Conservation (phyloP, 2,113 vertebrate genomes). For the Eulacestoma nigropectus region DNA sequence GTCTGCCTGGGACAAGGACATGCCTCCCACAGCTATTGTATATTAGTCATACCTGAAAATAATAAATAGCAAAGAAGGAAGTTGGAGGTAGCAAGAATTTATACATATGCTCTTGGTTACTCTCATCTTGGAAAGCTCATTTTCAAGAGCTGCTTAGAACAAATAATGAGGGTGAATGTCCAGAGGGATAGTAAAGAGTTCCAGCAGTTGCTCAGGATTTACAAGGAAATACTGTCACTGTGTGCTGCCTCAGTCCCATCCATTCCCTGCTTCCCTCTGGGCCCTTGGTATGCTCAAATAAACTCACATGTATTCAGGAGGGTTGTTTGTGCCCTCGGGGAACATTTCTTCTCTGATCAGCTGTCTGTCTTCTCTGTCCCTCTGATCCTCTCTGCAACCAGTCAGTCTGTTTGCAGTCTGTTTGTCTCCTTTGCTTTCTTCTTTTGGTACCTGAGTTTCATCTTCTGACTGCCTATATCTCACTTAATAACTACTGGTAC, state of each 20-base stretch:
- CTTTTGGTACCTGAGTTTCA: background rate
- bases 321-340: background rate
- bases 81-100: background rate
- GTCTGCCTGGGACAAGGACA: background rate
- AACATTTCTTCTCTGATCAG: conserved; percentile 8
- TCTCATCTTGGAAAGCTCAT: background rate
- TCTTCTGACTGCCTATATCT: background rate
- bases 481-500: background rate
- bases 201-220: background rate
- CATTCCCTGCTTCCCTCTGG: background rate
- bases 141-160: background rate
- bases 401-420: background rate
- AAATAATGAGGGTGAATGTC: background rate
- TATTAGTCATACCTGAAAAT: background rate
- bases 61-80: background rate
- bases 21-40: background rate
- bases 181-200: background rate
- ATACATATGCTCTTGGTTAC: background rate
- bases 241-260: background rate
- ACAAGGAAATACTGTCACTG: background rate
- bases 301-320: background rate
- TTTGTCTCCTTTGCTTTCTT: background rate
- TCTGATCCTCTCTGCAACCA: background rate
- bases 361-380: background rate
- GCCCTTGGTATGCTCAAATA: background rate